Conservation (phyloP, 2,888 invertebrate genomes). For the Ditylenchus weischeri region DNA sequence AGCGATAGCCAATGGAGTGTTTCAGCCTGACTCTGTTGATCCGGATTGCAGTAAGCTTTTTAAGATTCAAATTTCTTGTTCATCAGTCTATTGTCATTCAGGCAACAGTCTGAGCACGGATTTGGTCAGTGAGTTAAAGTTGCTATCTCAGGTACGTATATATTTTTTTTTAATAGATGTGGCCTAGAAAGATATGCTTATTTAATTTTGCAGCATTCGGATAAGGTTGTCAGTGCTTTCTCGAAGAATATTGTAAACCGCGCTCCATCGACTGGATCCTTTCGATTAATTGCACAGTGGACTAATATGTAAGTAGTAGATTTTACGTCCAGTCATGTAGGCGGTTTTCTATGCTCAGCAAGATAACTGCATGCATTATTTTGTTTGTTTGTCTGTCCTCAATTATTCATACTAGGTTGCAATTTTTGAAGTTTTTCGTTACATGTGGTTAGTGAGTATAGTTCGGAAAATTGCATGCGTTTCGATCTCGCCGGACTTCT, state of each 20-base stretch:
- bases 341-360: too few relatives aligned
- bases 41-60: conserved; percentile 43
- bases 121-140: conserved; percentile 41
- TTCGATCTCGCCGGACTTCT: not conserved
- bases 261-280: conserved; percentile 24
- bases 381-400: too few relatives aligned
- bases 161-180: conserved; percentile 1
- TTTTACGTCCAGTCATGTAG: too few relatives aligned
- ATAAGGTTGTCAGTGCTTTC: conserved; percentile 24
- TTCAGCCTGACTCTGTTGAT: conserved; percentile 47
- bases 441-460: too few relatives aligned
- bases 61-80: too few relatives aligned
- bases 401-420: too few relatives aligned
- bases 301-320: conserved; percentile 21
- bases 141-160: conserved; percentile 16
- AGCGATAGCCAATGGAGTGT: conserved; percentile 42
- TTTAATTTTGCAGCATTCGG: conserved; percentile 27
- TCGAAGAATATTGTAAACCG: conserved; percentile 25
- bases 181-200: not conserved
- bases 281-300: conserved; percentile 30
- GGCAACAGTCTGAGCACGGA: conserved; percentile 42
- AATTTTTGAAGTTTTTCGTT: too few relatives aligned
- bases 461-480: too few relatives aligned
- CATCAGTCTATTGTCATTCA: too few relatives aligned
- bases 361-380: too few relatives aligned